phyloP scores from a whole-genome alignment of 1,140 invertebrate genomes.

The Brachionus asplanchnoidis region DNA sequence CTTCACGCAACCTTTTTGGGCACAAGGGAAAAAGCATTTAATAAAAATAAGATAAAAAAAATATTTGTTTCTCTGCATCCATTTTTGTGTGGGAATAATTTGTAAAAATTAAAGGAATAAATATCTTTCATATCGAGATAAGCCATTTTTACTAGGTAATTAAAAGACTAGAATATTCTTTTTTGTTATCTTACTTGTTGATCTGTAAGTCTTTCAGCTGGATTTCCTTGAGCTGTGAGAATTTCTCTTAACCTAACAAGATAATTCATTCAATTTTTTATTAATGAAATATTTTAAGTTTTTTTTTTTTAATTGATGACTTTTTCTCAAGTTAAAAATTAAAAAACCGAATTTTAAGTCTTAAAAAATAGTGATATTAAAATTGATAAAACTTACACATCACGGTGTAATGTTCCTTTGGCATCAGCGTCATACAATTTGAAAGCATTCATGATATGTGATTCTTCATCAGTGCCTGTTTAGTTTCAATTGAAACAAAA shows the following conservation, averaged over 20 bases:
- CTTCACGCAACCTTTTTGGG: slow-evolving; percentile 36
- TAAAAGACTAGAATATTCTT: neutral
- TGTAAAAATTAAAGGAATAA: neutral
- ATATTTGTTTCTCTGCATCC: neutral
- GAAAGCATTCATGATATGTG: slow-evolving; percentile 88
- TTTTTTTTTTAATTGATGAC: slow-evolving; percentile 54
- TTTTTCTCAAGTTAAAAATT: no score
- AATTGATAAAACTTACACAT: neutral
- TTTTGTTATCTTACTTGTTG: slow-evolving; percentile 4
- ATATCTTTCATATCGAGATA: neutral
- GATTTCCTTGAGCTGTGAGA: slow-evolving; percentile 22
- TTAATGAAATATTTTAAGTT: no score
- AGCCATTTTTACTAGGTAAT: neutral
- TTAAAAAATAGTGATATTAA: slow-evolving; percentile 53
- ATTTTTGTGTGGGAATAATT: neutral
- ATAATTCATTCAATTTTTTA: neutral
- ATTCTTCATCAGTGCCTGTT: slow-evolving; percentile 76
- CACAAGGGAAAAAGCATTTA: neutral
- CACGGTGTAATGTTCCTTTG: slow-evolving; percentile 15
- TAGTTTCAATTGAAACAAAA: neutral
- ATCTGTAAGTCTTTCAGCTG: slow-evolving; percentile 26
- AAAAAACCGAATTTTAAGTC: slow-evolving; percentile 61
- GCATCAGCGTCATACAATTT: slow-evolving; percentile 71
- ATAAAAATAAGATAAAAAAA: neutral
- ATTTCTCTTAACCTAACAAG: slow-evolving; percentile 27